Conservation (phyloP, 1,140 invertebrate genomes). For the Plutomurus gul region DNA sequence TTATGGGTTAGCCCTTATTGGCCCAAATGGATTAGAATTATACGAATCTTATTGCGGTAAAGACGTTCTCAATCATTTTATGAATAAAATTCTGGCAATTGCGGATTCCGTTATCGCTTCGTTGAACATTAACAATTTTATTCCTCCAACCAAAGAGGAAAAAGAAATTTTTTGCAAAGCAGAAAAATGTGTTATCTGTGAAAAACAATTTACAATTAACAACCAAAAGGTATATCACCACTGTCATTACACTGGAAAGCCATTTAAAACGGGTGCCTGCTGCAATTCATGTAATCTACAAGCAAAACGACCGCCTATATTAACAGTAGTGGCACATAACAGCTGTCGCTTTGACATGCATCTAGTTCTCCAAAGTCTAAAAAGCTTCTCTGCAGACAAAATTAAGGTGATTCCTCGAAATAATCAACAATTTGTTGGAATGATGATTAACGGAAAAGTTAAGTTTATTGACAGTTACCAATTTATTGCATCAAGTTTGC, state of each 20-base stretch:
- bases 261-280: neutral
- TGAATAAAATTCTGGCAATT: neutral
- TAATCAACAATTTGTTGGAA: neutral
- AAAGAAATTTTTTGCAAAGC: neutral
- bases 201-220: neutral
- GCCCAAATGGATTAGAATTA: neutral
- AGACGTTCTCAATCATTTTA: neutral
- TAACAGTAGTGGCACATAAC: neutral
- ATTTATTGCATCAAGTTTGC: neutral
- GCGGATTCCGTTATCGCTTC: neutral
- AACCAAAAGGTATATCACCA: neutral
- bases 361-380: neutral
- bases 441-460: neutral
- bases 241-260: neutral
- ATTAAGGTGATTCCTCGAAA: neutral
- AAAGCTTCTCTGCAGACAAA: neutral
- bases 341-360: neutral
- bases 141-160: neutral
- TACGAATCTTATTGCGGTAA: neutral
- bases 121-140: neutral
- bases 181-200: neutral
- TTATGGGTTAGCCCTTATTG: neutral
- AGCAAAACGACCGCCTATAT: neutral
- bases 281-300: neutral
- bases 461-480: neutral